These are phyloP conservation scores for Eubasilissa regina DNA, from an alignment of 1,140 invertebrate genomes.

Conservation along the genomic window DNA sequence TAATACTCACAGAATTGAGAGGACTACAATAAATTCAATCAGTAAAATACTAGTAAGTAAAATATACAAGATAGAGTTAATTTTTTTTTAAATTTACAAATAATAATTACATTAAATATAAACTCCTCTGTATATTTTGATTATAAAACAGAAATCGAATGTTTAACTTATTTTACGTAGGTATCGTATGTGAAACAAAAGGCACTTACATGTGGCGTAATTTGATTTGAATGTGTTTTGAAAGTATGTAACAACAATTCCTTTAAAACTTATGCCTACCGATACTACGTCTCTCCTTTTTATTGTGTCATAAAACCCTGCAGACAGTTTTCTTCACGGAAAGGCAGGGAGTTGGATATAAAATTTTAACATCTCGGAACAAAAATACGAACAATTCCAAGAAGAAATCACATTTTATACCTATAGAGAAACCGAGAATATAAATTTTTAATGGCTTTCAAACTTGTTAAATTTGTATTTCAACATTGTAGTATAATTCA, in stretches of 20 bases:
- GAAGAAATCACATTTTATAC: neutral
- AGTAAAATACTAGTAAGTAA: too few species aligned
- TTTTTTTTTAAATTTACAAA: too few species aligned
- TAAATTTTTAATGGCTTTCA: slow-evolving; percentile 36
- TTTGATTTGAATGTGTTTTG: slow-evolving; percentile 39
- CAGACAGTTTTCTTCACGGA: slow-evolving; percentile 6
- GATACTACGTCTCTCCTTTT: slow-evolving; percentile 36
- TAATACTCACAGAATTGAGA: too few species aligned
- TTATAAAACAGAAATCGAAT: too few species aligned
- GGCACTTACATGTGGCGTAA: slow-evolving; percentile 28
- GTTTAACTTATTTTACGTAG: too few species aligned
- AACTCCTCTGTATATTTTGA: too few species aligned
- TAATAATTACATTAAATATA: too few species aligned
- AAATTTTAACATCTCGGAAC: slow-evolving; percentile 22
- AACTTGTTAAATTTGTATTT: slow-evolving; percentile 11
- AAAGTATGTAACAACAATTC: slow-evolving; percentile 41
- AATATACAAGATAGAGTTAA: too few species aligned
- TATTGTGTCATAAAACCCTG: slow-evolving; percentile 34
- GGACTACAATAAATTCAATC: too few species aligned
- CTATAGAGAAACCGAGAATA: slow-evolving; percentile 2
- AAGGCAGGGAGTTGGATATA: slow-evolving; percentile 25
- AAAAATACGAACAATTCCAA: neutral
- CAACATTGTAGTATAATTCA: too few species aligned
- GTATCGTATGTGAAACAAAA: slow-evolving; percentile 29
- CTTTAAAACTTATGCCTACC: slow-evolving; percentile 38